A percentile compares a stretch with the other conserved stretches of the same genome.
Conservation (phyloP, 2,888 invertebrate genomes). For the Rotaria sp. region DNA sequence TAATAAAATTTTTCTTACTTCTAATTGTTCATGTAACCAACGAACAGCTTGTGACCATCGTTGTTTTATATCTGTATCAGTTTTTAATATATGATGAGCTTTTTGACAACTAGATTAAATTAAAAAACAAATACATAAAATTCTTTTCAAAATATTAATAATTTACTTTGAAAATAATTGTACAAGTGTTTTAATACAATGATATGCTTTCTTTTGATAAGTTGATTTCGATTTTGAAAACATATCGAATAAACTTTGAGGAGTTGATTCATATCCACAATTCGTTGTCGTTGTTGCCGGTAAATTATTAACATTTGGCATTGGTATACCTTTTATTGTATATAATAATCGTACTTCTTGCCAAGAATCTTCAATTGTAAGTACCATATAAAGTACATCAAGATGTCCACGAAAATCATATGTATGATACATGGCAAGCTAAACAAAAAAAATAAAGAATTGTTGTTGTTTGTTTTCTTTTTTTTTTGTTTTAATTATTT, state of each 20-base stretch:
- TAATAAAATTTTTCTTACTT: conserved; percentile 62
- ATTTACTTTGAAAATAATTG: conserved; percentile 70
- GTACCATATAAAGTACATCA: conserved; percentile 75
- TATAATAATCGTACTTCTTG: conserved; percentile 86
- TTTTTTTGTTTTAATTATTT: no score
- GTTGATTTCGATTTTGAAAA: conserved; percentile 83
- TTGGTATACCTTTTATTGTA: conserved; percentile 71
- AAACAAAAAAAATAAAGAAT: neutral
- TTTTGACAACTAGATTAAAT: conserved; percentile 57
- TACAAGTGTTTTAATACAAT: conserved; percentile 89
- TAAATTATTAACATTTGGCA: neutral
- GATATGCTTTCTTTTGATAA: conserved; percentile 90
- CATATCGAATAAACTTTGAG: conserved; percentile 74
- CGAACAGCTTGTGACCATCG: conserved; percentile 82
- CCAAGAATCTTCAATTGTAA: conserved; percentile 89
- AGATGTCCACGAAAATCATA: conserved; percentile 86
- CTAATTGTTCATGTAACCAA: conserved; percentile 90
- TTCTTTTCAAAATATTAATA: neutral
- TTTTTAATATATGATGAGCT: conserved; percentile 71
- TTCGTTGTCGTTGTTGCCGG: neutral
- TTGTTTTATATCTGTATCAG: conserved; percentile 70
- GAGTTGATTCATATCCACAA: neutral
- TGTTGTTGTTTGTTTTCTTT: no score
- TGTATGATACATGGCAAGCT: conserved; percentile 61
- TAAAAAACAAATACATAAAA: neutral